A percentile compares a stretch with the other conserved stretches of the same genome.
phyloP scores from a whole-genome alignment of 2,797 vertebrate species.

The Podargus strigoides region DNA sequence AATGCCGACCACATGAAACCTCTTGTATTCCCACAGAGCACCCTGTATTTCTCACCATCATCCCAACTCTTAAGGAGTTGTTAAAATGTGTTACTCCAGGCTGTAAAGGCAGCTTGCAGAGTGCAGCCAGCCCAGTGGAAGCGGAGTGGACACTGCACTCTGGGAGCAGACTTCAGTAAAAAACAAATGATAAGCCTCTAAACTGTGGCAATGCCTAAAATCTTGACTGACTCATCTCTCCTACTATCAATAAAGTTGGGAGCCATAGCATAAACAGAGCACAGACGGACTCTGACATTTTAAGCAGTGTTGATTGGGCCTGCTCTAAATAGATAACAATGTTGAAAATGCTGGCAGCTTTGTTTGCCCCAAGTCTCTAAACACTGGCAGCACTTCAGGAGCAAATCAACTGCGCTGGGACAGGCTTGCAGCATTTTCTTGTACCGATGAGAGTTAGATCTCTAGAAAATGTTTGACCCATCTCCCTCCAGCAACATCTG shows the following conservation, averaged over 20 bases:
- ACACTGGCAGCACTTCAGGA: background rate
- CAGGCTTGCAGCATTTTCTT: background rate
- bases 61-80: background rate
- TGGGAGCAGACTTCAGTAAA: background rate
- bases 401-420: background rate
- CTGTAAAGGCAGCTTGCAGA: background rate
- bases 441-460: background rate
- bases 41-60: background rate
- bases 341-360: background rate
- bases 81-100: background rate
- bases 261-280: background rate
- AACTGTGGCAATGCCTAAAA: background rate
- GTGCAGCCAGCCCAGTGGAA: fast-evolving
- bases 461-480: background rate
- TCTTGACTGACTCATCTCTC: background rate
- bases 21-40: background rate
- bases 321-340: background rate
- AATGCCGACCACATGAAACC: background rate
- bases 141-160: background rate
- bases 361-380: background rate
- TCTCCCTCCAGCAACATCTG: background rate
- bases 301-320: background rate
- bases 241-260: background rate
- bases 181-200: background rate
- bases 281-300: background rate